Evolutionary conservation across 2,113 vertebrate species (phyloP).

Genomic region (Brachypteracias leptosomus): DNA sequence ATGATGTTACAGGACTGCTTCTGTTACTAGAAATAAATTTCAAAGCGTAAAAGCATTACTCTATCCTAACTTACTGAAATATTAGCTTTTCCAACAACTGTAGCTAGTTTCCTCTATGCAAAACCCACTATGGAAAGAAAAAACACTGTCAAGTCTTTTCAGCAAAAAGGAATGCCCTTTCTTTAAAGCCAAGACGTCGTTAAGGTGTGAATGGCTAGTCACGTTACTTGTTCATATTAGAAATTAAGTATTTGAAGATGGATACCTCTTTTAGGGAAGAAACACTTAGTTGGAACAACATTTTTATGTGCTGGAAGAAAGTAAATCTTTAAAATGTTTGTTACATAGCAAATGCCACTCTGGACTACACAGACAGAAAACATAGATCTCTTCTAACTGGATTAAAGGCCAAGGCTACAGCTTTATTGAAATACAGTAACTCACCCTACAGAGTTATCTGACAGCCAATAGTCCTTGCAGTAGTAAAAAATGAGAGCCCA

Average conservation of each 20-base stretch:
- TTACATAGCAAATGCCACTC: not conserved
- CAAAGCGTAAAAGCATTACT: not conserved
- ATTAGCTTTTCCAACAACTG: not conserved
- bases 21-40: conserved; percentile 10
- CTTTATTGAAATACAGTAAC: conserved; percentile 45
- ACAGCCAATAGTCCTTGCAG: conserved; percentile 21
- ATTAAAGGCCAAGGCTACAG: conserved; percentile 51
- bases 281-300: not conserved
- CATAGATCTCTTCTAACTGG: not conserved
- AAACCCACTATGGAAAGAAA: not conserved
- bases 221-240: not conserved
- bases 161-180: not conserved
- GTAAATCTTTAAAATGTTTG: not conserved
- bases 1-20: not conserved
- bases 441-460: conserved; percentile 19
- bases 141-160: not conserved
- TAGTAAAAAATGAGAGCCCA: conserved; percentile 29
- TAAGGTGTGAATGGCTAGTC: not conserved
- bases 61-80: not conserved
- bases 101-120: not conserved
- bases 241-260: not conserved
- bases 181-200: not conserved
- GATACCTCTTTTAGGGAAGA: not conserved
- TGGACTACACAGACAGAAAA: not conserved
- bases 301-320: not conserved